Evolutionary conservation across 2,888 invertebrate species (phyloP).

Genomic region (Drosophila macrothrix): DNA sequence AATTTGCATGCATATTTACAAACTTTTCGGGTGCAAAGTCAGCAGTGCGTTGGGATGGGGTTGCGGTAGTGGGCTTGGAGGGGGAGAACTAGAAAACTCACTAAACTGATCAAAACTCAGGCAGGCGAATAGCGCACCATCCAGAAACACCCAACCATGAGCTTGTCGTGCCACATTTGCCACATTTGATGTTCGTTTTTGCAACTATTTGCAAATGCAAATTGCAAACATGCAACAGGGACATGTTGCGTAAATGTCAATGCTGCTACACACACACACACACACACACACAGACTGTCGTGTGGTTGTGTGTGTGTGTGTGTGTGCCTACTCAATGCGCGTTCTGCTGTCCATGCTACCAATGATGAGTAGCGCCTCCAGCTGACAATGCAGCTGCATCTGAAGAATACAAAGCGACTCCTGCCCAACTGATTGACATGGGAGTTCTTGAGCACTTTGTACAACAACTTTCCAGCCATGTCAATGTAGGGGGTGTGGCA

Average conservation of each 20-base stretch:
- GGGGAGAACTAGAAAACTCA: slow-evolving; percentile 30
- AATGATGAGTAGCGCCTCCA: slow-evolving; percentile 57
- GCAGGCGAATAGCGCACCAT: background rate
- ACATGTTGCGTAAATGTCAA: slow-evolving; percentile 82
- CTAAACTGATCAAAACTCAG: slow-evolving; percentile 40
- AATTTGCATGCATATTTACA: slow-evolving; percentile 81
- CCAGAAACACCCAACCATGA: slow-evolving; percentile 1
- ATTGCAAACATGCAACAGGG: slow-evolving; percentile 81
- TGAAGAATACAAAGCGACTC: slow-evolving; percentile 35
- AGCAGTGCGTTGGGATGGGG: slow-evolving; percentile 9
- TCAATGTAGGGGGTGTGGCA: slow-evolving; percentile 31
- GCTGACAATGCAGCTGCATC: slow-evolving; percentile 28
- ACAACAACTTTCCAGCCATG: slow-evolving; percentile 16
- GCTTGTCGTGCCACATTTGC: slow-evolving; percentile 61
- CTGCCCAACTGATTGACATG: slow-evolving; percentile 63
- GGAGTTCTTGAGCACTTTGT: slow-evolving; percentile 36
- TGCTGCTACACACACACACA: slow-evolving; percentile 42
- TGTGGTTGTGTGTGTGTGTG: slow-evolving; percentile 13
- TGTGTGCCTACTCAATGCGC: slow-evolving; percentile 58
- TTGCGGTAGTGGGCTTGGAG: background rate
- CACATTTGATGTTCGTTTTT: slow-evolving; percentile 80
- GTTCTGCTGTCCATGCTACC: slow-evolving; percentile 48
- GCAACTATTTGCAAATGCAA: slow-evolving; percentile 82
- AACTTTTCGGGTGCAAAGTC: slow-evolving; percentile 67
- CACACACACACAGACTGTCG: background rate